Conservation (phyloP, 2,888 invertebrate genomes). For the Leptodirus hochenwartii region DNA sequence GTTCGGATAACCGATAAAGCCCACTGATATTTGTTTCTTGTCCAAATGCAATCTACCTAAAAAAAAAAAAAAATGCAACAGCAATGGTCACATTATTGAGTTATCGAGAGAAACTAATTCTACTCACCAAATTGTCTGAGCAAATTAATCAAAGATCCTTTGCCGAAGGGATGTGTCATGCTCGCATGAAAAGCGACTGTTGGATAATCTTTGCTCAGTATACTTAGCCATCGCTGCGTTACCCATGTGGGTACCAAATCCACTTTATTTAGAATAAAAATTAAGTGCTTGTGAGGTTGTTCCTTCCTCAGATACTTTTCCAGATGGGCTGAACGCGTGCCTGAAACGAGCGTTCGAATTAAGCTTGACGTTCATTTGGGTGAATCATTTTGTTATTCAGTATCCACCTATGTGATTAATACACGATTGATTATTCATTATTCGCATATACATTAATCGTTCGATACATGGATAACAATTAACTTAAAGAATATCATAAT, state of each 20-base stretch:
- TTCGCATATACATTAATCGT: too few species aligned
- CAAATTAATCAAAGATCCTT: constrained; percentile 91
- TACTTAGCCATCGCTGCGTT: constrained; percentile 93
- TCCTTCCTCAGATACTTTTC: constrained; percentile 85
- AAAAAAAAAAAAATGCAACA: constrained; percentile 8
- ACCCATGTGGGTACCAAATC: constrained; percentile 96
- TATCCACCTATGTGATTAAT: too few species aligned
- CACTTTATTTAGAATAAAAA: constrained; percentile 94
- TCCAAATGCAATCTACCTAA: constrained; percentile 71
- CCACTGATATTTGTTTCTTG: constrained; percentile 97
- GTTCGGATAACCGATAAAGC: constrained; percentile 98
- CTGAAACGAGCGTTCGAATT: too few species aligned
- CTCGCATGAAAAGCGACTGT: constrained; percentile 98
- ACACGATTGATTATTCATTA: too few species aligned
- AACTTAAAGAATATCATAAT: too few species aligned
- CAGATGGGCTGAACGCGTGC: constrained; percentile 85
- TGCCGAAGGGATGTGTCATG: constrained; percentile 95
- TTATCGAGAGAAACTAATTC: too few species aligned
- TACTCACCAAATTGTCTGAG: constrained; percentile 66
- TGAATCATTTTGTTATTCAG: too few species aligned
- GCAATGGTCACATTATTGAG: constrained; percentile 1
- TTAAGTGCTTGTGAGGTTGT: constrained; percentile 91
- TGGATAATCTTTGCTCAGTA: constrained; percentile 86
- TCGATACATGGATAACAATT: too few species aligned
- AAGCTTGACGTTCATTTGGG: too few species aligned